Conservation (phyloP, 2,888 invertebrate species). For the Caenorhabditis becei region DNA sequence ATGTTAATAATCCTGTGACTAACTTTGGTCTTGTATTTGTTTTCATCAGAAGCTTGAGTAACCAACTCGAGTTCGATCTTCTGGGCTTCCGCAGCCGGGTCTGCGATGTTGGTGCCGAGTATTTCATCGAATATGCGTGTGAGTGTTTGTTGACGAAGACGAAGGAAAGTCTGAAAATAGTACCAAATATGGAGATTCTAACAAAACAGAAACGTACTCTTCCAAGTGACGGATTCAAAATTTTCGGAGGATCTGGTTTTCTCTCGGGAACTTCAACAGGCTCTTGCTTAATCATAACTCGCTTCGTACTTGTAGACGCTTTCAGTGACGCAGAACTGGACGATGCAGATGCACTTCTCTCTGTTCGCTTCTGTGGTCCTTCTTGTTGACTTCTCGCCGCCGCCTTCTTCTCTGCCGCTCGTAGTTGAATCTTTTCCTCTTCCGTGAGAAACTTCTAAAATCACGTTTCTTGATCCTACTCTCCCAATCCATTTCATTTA, state of each 20-base stretch:
- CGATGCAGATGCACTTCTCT: too few species aligned
- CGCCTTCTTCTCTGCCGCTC: too few species aligned
- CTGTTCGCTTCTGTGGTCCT: too few species aligned
- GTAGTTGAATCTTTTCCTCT: too few species aligned
- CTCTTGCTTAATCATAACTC: slow-evolving; percentile 7
- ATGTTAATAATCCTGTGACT: neutral
- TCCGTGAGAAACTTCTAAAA: too few species aligned
- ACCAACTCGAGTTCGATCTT: slow-evolving; percentile 12
- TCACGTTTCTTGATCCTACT: too few species aligned
- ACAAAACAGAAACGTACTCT: too few species aligned
- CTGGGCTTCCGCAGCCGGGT: slow-evolving; percentile 12
- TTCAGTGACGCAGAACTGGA: neutral
- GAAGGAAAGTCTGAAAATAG: slow-evolving; percentile 16
- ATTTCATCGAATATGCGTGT: neutral
- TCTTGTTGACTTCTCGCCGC: too few species aligned
- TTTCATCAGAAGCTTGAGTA: neutral
- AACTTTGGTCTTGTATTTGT: neutral
- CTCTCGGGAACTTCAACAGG: neutral
- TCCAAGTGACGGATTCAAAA: slow-evolving; percentile 21
- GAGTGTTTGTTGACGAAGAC: neutral
- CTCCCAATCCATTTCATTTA: neutral
- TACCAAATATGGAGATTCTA: too few species aligned
- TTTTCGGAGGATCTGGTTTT: neutral
- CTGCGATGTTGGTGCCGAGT: neutral
- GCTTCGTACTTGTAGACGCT: neutral